phyloP scores from a whole-genome alignment of 2,113 vertebrate species.

The Oriolus oriolus region DNA sequence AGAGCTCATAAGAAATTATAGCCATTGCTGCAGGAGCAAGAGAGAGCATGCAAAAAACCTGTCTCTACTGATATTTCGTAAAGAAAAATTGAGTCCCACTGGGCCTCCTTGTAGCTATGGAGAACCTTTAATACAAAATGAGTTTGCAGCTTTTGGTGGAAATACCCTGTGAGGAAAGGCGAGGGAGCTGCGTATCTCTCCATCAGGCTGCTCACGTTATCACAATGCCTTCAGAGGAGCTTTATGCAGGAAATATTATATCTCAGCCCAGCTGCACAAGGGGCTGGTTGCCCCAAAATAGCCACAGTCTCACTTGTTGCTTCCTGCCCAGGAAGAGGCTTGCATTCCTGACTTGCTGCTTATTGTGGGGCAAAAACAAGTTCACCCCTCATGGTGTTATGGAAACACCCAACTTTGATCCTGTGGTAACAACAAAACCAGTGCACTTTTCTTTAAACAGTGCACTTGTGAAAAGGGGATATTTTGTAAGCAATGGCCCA shows the following conservation, averaged over 20 bases:
- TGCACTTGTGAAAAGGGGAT: background rate
- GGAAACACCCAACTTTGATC: background rate
- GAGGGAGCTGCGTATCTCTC: background rate
- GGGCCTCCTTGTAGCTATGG: background rate
- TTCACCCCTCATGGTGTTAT: accelerated
- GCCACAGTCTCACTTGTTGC: background rate
- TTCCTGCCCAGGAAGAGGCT: background rate
- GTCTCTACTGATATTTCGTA: background rate
- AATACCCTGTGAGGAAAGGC: background rate
- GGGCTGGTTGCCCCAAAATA: background rate
- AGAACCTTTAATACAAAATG: background rate
- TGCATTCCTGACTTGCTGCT: background rate
- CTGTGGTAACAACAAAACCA: background rate
- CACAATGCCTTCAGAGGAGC: background rate
- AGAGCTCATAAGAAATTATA: background rate
- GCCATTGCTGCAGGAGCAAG: background rate
- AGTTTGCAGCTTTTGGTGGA: background rate
- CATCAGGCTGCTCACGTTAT: background rate
- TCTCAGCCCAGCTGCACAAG: background rate
- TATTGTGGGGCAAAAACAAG: background rate
- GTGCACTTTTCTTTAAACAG: background rate
- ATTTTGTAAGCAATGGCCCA: background rate
- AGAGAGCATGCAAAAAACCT: background rate
- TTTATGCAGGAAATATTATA: background rate
- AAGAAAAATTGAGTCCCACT: background rate